These are phyloP conservation scores for Meta bourneti DNA, from an alignment of 2,888 invertebrate species.

Conservation along the genomic window DNA sequence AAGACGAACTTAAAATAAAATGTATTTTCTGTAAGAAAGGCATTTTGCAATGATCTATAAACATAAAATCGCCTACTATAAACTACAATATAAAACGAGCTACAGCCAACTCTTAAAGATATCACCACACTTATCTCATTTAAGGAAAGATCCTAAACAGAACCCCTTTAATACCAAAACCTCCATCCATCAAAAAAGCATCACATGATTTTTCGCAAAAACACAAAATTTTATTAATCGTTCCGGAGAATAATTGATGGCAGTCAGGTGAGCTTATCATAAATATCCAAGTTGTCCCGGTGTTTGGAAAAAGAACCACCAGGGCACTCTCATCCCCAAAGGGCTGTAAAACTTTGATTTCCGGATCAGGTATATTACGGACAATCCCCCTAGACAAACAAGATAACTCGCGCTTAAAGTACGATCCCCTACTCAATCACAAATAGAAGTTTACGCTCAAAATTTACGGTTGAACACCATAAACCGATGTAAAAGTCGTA, in stretches of 20 bases:
- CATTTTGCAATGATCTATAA: background rate
- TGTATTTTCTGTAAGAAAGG: background rate
- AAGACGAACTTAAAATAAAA: background rate
- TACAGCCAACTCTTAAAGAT: background rate
- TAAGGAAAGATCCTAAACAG: background rate
- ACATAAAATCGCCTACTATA: background rate
- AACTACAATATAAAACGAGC: background rate
- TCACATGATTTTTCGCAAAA: background rate
- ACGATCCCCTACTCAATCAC: constrained; percentile 55
- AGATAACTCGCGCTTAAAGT: constrained; percentile 41
- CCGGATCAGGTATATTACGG: constrained; percentile 17
- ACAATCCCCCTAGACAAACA: constrained; percentile 17
- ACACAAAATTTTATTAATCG: constrained; percentile 28
- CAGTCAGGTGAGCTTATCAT: constrained; percentile 19
- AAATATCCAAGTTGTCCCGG: constrained; percentile 15
- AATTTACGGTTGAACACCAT: constrained; percentile 70
- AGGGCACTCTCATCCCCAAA: constrained; percentile 5
- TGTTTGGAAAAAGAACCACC: background rate
- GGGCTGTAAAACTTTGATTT: constrained; percentile 25
- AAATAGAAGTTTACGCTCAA: constrained; percentile 64
- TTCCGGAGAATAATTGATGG: constrained; percentile 15
- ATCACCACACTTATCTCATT: background rate
- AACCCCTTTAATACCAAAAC: background rate
- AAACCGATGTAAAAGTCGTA: constrained; percentile 73
- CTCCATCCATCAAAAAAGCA: background rate